Conservation (phyloP, 2,797 vertebrate genomes). For the Caiman crocodilus region DNA sequence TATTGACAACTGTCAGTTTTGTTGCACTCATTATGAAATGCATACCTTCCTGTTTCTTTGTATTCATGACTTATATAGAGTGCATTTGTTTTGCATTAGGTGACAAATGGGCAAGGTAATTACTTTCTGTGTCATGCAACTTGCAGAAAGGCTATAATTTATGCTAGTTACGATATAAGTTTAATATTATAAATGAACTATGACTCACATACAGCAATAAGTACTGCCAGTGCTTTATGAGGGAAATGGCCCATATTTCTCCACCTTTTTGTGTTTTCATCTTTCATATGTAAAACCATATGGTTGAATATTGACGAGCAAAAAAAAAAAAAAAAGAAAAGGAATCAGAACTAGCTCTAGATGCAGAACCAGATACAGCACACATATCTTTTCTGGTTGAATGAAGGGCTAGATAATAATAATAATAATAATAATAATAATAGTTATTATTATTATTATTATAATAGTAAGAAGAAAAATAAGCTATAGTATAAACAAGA, state of each 20-base stretch:
- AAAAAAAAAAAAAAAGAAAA: not conserved
- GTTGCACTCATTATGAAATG: not conserved
- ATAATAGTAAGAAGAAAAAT: too few species aligned
- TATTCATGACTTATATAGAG: not conserved
- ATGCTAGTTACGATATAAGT: not conserved
- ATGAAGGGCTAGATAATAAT: not conserved
- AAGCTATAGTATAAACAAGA: too few species aligned
- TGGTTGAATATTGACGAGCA: not conserved
- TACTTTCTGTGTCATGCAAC: not conserved
- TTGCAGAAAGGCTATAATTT: not conserved
- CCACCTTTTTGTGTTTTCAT: not conserved
- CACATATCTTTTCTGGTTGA: not conserved
- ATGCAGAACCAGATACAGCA: not conserved
- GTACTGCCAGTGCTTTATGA: not conserved
- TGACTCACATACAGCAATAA: accelerated
- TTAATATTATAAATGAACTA: not conserved
- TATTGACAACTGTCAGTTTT: slow-evolving; percentile 18
- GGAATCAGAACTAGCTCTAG: not conserved
- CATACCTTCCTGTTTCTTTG: not conserved
- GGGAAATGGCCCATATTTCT: not conserved
- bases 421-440: not conserved
- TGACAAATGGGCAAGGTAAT: slow-evolving; percentile 1
- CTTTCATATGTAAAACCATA: not conserved
- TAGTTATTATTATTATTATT: too few species aligned
- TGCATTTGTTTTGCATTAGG: slow-evolving; percentile 2